A percentile compares a stretch with the other conserved stretches of the same genome.
phyloP scores from a whole-genome alignment of 2,113 vertebrate species.

The Dendrocopos noguchii region DNA sequence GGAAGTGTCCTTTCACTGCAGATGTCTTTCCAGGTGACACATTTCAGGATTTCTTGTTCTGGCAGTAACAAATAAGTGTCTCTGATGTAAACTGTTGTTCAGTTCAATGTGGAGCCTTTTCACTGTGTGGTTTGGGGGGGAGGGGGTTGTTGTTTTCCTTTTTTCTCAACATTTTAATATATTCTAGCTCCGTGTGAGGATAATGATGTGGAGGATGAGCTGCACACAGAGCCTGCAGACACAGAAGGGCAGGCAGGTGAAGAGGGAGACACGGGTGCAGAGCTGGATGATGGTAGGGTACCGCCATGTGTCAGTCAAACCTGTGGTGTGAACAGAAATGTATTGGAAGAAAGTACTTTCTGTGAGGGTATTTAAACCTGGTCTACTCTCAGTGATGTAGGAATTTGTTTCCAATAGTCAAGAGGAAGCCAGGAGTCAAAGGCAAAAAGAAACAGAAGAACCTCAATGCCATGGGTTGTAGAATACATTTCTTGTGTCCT shows the following conservation, averaged over 20 bases:
- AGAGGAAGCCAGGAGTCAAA: neutral
- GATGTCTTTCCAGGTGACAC: neutral
- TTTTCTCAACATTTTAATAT: conserved; percentile 49
- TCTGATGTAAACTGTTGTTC: neutral
- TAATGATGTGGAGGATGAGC: conserved; percentile 84
- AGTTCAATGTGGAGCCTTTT: neutral
- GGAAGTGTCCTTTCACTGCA: neutral
- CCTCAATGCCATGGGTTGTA: neutral
- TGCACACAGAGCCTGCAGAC: conserved; percentile 83
- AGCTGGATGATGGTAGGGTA: conserved; percentile 89
- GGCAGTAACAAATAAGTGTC: neutral
- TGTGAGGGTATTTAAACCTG: neutral
- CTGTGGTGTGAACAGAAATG: neutral
- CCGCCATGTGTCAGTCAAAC: neutral
- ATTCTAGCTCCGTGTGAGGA: conserved; percentile 85
- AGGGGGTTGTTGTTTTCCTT: neutral
- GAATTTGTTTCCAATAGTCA: neutral
- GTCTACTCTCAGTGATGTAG: neutral
- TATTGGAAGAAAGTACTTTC: neutral
- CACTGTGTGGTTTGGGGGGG: neutral
- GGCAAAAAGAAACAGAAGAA: neutral
- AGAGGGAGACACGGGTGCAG: conserved; percentile 84
- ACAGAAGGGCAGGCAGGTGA: conserved; percentile 83
- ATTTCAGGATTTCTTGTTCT: neutral
- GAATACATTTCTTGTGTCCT: neutral